phyloP scores from a whole-genome alignment of 2,888 invertebrate genomes.

The Andrena minutula region DNA sequence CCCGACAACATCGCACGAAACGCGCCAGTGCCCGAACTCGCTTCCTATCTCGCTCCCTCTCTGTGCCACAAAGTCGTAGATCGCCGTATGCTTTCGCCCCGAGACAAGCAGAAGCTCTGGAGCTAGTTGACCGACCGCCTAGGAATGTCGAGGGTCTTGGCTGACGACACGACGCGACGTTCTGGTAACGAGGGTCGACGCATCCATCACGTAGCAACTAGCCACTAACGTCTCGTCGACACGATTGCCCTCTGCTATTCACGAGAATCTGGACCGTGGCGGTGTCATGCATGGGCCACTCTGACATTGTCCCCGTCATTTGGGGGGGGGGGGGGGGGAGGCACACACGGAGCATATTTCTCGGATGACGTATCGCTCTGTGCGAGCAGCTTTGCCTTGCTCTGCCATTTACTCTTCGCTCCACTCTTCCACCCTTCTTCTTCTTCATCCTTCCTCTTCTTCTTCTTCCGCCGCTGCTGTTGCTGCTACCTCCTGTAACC shows the following conservation, averaged over 20 bases:
- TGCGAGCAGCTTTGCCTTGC: constrained; percentile 31
- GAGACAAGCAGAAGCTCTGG: background rate
- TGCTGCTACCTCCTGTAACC: constrained; percentile 42
- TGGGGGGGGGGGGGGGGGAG: too few species aligned
- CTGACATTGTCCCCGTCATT: constrained; percentile 5
- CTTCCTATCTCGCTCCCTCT: constrained; percentile 6
- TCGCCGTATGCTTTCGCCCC: constrained; percentile 14
- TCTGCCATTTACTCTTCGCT: constrained; percentile 29
- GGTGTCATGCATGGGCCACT: constrained; percentile 32
- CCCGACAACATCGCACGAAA: background rate
- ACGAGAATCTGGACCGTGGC: constrained; percentile 18
- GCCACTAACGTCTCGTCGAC: constrained; percentile 14
- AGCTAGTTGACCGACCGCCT: constrained; percentile 28
- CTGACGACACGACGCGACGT: constrained; percentile 11
- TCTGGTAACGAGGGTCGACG: constrained; percentile 7
- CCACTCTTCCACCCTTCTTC: background rate
- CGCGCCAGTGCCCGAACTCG: background rate
- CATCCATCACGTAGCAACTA: constrained; percentile 41
- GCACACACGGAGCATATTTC: constrained; percentile 14
- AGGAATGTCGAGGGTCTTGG: constrained; percentile 23
- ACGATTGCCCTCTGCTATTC: constrained; percentile 21
- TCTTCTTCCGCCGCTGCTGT: constrained; percentile 28
- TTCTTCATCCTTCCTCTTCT: constrained; percentile 26
- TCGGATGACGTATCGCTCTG: constrained; percentile 18
- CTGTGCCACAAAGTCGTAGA: constrained; percentile 23